Base-by-base conservation (phyloP, 2,797 vertebrate species). In the Numenius phaeopus region DNA sequence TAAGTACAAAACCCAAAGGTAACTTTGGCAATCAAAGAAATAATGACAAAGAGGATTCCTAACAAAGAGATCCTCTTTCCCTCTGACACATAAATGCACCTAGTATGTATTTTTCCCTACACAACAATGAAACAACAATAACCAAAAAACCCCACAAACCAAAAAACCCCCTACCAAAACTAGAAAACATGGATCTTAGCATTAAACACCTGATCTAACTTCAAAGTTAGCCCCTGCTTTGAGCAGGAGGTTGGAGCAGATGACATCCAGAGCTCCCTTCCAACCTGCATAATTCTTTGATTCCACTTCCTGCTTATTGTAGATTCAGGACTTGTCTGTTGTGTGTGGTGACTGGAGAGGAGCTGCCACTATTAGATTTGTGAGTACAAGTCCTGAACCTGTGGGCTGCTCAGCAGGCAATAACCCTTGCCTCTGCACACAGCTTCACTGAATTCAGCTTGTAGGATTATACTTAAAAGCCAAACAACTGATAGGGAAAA, bases 1-100 rank as follows among this genome's bases (percentile, higher is more conserved):
- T 57, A 70, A 70, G 29, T 46, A 73, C 29, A 77, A 94, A 95
- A 85, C 9, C 20, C 52, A 84, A 77, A 80, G 26, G 42, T 52
- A 84, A 79, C 46, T 73, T 70, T 80, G 70, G 12, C 94, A 96
- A 73, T 32, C 17, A 40, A 71, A 97, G 58, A 80, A 89, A 47
- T 34, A 92, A 84, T 17, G 13, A 50, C 62, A 44, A 44, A 44
- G 40, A 65, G 20, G 40, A 42, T 32, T 29, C 62, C 40, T 65
- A 30, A 16, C 20, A 65, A 22, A 65, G 26, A 92, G 42, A 88
- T 3, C 30, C 8, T 66, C 46, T 87, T 83, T 76, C 19, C 71
- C 32, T 42, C 34, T 80, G 44, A 70, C 24, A 72, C 18, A 52
- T 18, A 92, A 70, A 89, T 44, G 22, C 27, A 87, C 69, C 84